A percentile compares a stretch with the other conserved stretches of the same genome.
phyloP scores from a whole-genome alignment of 2,113 vertebrate genomes.

The Mungos mungo region DNA sequence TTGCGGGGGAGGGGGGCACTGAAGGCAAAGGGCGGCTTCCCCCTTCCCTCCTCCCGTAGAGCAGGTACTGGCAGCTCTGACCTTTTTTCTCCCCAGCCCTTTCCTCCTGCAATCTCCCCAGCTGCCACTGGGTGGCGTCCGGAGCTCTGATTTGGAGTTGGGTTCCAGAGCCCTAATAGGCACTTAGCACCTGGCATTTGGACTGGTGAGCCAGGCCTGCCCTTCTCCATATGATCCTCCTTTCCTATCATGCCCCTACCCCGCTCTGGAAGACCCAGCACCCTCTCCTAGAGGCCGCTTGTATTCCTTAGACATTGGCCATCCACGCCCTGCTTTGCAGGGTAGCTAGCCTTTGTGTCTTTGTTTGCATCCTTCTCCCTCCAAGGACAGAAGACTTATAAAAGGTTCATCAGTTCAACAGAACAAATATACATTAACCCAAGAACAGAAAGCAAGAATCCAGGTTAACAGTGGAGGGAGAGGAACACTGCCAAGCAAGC shows the following conservation, averaged over 20 bases:
- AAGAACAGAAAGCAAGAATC: not conserved
- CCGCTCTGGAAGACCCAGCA: not conserved
- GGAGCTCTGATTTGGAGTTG: slow-evolving; percentile 25
- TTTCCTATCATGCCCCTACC: not conserved
- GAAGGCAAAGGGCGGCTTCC: not conserved
- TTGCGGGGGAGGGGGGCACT: too few relatives aligned
- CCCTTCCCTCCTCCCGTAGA: not conserved
- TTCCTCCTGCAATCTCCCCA: not conserved
- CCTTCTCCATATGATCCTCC: not conserved
- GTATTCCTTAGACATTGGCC: not conserved
- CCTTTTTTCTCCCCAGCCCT: not conserved
- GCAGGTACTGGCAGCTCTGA: rapidly evolving
- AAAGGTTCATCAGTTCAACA: not conserved
- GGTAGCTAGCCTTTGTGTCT: not conserved
- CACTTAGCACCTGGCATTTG: not conserved
- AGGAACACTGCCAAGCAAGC: not conserved
- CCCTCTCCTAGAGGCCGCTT: not conserved
- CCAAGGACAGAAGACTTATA: not conserved
- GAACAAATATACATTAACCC: not conserved
- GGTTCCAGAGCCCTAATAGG: not conserved
- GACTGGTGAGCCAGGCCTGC: not conserved
- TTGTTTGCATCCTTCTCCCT: not conserved
- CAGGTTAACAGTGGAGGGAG: not conserved
- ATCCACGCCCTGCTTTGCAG: not conserved
- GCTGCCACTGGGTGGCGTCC: slow-evolving; percentile 49